phyloP scores from a whole-genome alignment of 2,113 vertebrate species.

The Dromaius novaehollandiae region DNA sequence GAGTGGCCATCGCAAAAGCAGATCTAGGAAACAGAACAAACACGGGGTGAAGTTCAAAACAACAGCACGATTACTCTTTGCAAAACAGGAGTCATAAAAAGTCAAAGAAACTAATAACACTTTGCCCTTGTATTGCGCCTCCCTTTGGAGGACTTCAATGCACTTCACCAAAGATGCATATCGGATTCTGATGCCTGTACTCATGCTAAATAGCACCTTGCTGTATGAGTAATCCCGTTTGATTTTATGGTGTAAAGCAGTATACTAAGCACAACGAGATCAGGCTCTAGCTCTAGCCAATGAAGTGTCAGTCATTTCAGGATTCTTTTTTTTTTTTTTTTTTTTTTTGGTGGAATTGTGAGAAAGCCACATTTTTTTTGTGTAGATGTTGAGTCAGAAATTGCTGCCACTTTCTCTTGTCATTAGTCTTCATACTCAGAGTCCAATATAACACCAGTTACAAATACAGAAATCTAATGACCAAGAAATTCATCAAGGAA shows the following conservation, averaged over 20 bases:
- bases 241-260: not conserved
- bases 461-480: not conserved
- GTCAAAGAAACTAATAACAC: not conserved
- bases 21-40: not conserved
- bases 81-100: constrained; percentile 6
- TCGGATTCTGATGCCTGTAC: not conserved
- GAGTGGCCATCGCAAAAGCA: constrained; percentile 2
- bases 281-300: not conserved
- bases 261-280: not conserved
- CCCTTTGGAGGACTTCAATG: not conserved
- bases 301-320: not conserved
- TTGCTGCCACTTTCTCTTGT: not conserved
- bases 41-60: not conserved
- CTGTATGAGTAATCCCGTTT: not conserved
- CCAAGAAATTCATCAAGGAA: not conserved
- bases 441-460: not conserved
- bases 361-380: not conserved
- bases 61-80: not conserved
- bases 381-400: not conserved
- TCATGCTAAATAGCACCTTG: not conserved
- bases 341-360: not conserved
- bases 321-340: not conserved
- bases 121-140: not conserved
- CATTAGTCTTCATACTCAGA: not conserved
- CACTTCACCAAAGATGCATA: accelerated